Conservation (phyloP, 2,113 vertebrate genomes). For the Cricetomys ansorgei region DNA sequence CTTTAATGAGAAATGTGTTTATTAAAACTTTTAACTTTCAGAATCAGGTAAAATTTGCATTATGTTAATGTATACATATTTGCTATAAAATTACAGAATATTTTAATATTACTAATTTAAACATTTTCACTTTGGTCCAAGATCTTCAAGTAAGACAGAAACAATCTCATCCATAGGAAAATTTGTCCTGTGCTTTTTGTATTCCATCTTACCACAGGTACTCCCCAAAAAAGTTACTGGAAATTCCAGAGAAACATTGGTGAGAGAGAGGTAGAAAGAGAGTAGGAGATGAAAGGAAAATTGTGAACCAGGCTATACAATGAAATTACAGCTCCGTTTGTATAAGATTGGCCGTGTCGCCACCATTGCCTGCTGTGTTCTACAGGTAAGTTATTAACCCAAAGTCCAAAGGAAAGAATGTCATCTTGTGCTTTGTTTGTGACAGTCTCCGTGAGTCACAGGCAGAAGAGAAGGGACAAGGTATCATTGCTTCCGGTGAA, state of each 20-base stretch:
- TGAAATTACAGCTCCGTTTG: neutral
- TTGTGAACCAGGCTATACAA: neutral
- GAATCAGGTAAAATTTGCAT: neutral
- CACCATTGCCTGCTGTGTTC: neutral
- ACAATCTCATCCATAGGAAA: neutral
- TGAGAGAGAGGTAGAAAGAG: neutral
- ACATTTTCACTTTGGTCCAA: neutral
- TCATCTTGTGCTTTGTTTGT: neutral
- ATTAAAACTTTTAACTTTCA: conserved; percentile 3
- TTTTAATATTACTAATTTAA: neutral
- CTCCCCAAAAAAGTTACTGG: neutral
- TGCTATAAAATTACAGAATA: conserved; percentile 3
- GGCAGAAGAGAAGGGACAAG: neutral
- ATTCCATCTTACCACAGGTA: neutral
- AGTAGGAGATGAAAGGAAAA: neutral
- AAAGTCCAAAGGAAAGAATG: neutral
- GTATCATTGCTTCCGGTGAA: neutral
- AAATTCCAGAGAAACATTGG: neutral
- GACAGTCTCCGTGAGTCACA: neutral
- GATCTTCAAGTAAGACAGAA: neutral
- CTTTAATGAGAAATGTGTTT: neutral
- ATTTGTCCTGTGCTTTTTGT: neutral
- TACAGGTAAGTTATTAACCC: neutral
- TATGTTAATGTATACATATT: neutral
- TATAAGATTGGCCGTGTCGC: neutral